Conservation (phyloP, 2,888 invertebrate species). For the Drepanosiphum platanoidis region DNA sequence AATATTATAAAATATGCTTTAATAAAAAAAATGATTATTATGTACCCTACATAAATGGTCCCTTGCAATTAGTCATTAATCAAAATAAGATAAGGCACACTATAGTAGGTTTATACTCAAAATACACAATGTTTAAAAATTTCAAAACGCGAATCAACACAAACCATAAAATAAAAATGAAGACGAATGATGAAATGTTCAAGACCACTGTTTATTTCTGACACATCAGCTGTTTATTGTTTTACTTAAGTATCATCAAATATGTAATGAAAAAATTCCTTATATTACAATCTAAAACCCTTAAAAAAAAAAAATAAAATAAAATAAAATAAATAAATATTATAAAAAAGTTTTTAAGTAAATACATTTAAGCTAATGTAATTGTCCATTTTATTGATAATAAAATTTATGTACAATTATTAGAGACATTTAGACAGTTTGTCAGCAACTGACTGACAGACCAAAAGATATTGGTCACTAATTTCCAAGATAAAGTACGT, state of each 20-base stretch:
- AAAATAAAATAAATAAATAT: conserved; percentile 46
- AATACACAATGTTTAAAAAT: no score
- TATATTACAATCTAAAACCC: conserved; percentile 60
- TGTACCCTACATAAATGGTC: no score
- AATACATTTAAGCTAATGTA: conserved; percentile 59
- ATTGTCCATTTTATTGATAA: conserved; percentile 47
- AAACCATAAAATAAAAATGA: background rate
- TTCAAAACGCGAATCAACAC: no score
- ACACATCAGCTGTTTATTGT: conserved; percentile 55
- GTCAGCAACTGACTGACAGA: background rate
- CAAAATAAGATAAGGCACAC: no score
- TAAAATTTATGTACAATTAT: conserved; percentile 50
- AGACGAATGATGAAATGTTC: background rate
- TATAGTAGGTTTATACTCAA: no score
- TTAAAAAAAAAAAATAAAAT: conserved; percentile 46
- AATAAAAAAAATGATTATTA: no score
- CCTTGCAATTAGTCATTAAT: no score
- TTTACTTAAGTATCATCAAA: conserved; percentile 51
- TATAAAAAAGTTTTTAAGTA: conserved; percentile 58
- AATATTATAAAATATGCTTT: no score
- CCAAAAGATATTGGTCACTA: conserved; percentile 47
- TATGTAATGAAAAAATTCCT: conserved; percentile 41
- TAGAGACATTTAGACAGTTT: conserved; percentile 5
- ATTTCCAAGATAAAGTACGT: conserved; percentile 18
- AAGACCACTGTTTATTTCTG: conserved; percentile 4